Conservation (phyloP, 1,140 invertebrate genomes). For the Melipona quadrifasciata region DNA sequence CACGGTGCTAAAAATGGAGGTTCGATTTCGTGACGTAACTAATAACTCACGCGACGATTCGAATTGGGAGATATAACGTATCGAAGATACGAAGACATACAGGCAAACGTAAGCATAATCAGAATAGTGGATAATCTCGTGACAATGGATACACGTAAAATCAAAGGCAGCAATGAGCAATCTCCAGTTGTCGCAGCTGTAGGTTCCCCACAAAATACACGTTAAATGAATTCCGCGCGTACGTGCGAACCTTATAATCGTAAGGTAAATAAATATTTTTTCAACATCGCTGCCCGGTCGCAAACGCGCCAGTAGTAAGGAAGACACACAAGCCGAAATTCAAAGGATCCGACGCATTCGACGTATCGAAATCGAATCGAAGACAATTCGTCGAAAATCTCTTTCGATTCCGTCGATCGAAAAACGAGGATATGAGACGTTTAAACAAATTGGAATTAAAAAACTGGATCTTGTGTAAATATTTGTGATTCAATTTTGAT, state of each 20-base stretch:
- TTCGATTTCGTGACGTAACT: conserved; percentile 37
- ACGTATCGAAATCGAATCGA: neutral
- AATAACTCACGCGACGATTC: conserved; percentile 33
- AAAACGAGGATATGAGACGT: no score
- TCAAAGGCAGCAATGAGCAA: no score
- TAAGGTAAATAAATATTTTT: neutral
- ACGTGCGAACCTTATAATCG: neutral
- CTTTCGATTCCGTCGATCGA: no score
- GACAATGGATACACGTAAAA: neutral
- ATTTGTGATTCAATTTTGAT: no score
- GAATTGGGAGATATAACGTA: neutral
- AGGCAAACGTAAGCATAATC: no score
- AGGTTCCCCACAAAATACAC: neutral
- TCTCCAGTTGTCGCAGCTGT: neutral
- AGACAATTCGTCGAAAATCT: neutral
- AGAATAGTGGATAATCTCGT: neutral
- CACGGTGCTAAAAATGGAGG: conserved; percentile 8
- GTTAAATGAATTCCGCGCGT: neutral
- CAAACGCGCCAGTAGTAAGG: neutral
- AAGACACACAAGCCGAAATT: neutral
- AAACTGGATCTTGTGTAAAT: no score
- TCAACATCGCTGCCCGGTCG: neutral
- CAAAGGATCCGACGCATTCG: neutral
- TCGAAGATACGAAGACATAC: no score
- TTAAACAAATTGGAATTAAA: no score